These are phyloP conservation scores for crab-eating macaque (Macaca fascicularis) DNA, from an alignment of 2,113 vertebrate genomes.

Conservation along the genomic window T2T-MFA8v1.1 NC_088381.1:98183501-98184000, in stretches of 20 bases:
- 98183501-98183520: slow-evolving; percentile 72
- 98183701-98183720: background rate
- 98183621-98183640: slow-evolving; percentile 58
- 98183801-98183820: slow-evolving; percentile 28
- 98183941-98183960: slow-evolving; percentile 22
- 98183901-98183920: slow-evolving; percentile 49
- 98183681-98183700: background rate
- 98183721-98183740: background rate
- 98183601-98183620: slow-evolving; percentile 44
- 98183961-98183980: slow-evolving; percentile 30
- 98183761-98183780: slow-evolving; percentile 56
- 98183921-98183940: slow-evolving; percentile 58
- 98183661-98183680: background rate
- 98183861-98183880: slow-evolving; percentile 47
- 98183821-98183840: background rate
- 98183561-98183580: slow-evolving; percentile 63
- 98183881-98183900: slow-evolving; percentile 35
- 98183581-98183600: slow-evolving; percentile 63
- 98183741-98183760: slow-evolving; percentile 9
- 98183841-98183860: slow-evolving; percentile 39
- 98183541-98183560: slow-evolving; percentile 80
- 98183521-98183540: slow-evolving; percentile 80
- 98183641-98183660: slow-evolving; percentile 62
- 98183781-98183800: slow-evolving; percentile 54
- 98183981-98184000: background rate